A percentile compares a stretch with the other conserved stretches of the same genome.
These are phyloP conservation scores for Pantherophis vulpinus DNA, from an alignment of 2,797 vertebrate species.

Conservation along the genomic window DNA sequence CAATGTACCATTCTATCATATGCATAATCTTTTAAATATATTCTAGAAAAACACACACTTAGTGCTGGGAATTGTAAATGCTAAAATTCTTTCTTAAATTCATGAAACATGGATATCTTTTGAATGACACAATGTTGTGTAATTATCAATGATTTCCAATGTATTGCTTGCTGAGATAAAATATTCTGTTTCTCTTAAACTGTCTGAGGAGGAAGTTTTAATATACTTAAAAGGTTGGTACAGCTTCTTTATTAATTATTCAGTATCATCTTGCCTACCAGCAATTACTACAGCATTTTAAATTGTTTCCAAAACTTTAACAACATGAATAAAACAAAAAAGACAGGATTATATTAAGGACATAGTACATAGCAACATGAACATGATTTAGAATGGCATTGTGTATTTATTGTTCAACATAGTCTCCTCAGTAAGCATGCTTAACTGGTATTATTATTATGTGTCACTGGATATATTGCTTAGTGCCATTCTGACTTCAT, in stretches of 20 bases:
- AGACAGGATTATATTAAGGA: constrained; percentile 59
- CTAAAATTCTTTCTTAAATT: constrained; percentile 64
- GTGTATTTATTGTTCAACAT: constrained; percentile 61
- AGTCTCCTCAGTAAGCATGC: constrained; percentile 45
- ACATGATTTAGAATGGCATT: constrained; percentile 55
- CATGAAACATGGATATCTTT: constrained; percentile 59
- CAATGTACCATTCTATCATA: constrained; percentile 22
- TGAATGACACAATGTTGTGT: constrained; percentile 46
- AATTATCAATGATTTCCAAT: constrained; percentile 64
- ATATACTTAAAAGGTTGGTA: constrained; percentile 69
- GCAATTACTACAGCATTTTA: constrained; percentile 70
- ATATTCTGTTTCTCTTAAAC: constrained; percentile 69
- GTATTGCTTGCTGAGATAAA: constrained; percentile 69
- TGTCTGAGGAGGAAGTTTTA: constrained; percentile 66
- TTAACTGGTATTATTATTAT: constrained; percentile 28
- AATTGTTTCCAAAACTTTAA: constrained; percentile 72
- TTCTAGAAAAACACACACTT: constrained; percentile 38
- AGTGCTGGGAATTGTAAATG: constrained; percentile 46
- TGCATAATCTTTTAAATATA: constrained; percentile 31
- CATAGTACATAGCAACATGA: constrained; percentile 59
- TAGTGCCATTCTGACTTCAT: constrained; percentile 22
- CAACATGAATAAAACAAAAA: constrained; percentile 67
- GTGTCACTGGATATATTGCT: constrained; percentile 1
- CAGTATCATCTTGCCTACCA: constrained; percentile 68
- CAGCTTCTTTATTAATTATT: constrained; percentile 65